Evolutionary conservation across 2,888 invertebrate genomes (phyloP).

Genomic region (Meloe dianella): DNA sequence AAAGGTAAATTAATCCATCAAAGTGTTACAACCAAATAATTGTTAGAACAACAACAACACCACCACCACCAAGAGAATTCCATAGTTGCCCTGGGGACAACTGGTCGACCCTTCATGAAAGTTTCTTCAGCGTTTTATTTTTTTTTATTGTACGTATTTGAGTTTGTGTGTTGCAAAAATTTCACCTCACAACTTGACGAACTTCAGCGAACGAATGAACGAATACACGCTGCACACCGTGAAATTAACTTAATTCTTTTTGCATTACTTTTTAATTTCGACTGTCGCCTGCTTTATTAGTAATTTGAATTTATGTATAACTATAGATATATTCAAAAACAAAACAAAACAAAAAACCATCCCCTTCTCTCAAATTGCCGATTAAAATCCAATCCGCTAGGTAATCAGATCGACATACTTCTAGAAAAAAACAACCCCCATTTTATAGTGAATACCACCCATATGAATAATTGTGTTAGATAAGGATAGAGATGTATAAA

Average conservation of each 20-base stretch:
- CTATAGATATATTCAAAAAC: no score
- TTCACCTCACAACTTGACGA: neutral
- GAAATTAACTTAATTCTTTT: conserved; percentile 15
- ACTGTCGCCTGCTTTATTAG: conserved; percentile 4
- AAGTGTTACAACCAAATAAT: neutral
- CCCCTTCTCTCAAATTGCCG: neutral
- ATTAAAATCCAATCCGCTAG: neutral
- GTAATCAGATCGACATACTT: neutral
- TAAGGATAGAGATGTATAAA: neutral
- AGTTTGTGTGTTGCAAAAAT: neutral
- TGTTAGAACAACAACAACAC: neutral
- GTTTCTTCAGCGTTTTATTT: neutral
- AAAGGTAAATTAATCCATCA: neutral
- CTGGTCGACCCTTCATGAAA: neutral
- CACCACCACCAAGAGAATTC: no score
- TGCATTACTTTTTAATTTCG: conserved; percentile 13
- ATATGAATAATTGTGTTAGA: no score
- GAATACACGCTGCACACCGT: neutral
- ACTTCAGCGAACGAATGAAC: neutral
- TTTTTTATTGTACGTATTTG: neutral
- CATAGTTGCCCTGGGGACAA: neutral
- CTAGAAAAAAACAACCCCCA: neutral
- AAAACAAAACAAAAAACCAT: neutral
- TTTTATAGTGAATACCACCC: neutral
- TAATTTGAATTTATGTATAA: neutral